These are phyloP conservation scores for Spizella passerina DNA, from an alignment of 2,797 vertebrate genomes.

Conservation along the genomic window DNA sequence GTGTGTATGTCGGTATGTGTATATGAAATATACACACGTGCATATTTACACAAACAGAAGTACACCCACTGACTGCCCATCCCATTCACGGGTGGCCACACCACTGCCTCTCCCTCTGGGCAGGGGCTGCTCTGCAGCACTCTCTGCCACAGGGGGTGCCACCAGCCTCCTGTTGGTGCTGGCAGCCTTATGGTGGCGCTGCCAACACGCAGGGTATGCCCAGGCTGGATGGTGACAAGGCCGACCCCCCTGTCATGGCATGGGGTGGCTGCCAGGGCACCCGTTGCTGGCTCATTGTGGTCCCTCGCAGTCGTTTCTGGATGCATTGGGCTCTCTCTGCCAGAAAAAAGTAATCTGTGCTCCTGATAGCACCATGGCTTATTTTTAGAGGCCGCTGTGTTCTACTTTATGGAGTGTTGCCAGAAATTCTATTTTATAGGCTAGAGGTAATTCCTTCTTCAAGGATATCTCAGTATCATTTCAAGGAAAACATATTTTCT, in stretches of 20 bases:
- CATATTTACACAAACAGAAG: neutral
- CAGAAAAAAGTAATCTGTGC: neutral
- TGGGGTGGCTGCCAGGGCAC: neutral
- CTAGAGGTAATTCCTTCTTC: neutral
- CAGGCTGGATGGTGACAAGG: neutral
- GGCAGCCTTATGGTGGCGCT: neutral
- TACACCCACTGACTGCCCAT: too few relatives aligned
- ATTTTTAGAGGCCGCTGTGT: slow-evolving; percentile 25
- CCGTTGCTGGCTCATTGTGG: neutral
- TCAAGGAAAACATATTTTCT: neutral
- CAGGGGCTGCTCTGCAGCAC: neutral
- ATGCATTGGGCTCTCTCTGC: neutral
- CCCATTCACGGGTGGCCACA: fast-evolving
- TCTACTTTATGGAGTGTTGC: neutral
- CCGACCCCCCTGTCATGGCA: fast-evolving
- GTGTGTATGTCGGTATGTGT: fast-evolving
- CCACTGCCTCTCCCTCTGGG: neutral
- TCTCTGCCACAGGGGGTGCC: neutral
- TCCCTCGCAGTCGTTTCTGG: neutral
- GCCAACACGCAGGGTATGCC: fast-evolving
- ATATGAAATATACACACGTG: neutral
- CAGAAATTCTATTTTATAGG: neutral
- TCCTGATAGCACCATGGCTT: neutral
- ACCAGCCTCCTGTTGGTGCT: neutral
- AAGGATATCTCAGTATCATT: neutral